Percentiles rank a stretch among this genome's conserved stretches.
Conservation (phyloP, 2,797 vertebrate genomes). For the Pempheris klunzingeri region DNA sequence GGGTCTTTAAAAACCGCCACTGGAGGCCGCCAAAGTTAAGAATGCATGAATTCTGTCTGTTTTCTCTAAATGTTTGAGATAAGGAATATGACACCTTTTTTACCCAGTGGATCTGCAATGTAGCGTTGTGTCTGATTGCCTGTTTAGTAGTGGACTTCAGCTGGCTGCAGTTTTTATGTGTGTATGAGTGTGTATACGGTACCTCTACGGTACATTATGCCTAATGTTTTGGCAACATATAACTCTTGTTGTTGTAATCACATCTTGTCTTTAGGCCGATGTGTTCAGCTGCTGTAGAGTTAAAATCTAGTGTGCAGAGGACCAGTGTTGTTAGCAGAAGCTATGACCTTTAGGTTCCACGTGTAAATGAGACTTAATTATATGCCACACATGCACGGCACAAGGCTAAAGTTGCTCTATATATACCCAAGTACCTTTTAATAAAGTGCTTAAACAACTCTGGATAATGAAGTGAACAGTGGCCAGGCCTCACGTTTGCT, state of each 20-base stretch:
- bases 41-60: not conserved
- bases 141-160: not conserved
- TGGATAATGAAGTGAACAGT: constrained; percentile 22
- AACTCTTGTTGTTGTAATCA: not conserved
- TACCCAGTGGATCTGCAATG: not conserved
- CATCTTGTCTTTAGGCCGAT: no score
- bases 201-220: no score
- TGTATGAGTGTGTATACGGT: no score
- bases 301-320: not conserved
- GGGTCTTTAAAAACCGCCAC: constrained; percentile 16
- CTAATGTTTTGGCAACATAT: not conserved
- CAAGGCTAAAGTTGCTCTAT: constrained; percentile 5
- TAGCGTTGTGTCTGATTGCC: not conserved
- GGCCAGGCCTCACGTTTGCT: not conserved
- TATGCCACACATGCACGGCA: not conserved
- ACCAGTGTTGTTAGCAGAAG: not conserved
- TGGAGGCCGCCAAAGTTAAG: constrained; percentile 3
- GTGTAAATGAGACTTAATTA: constrained; percentile 26
- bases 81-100: not conserved
- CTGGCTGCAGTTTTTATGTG: no score
- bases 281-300: no score
- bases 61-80: not conserved
- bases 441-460: constrained; percentile 24
- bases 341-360: constrained; percentile 21
- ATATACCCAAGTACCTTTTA: constrained; percentile 28